Evolutionary conservation across 2,888 invertebrate genomes (phyloP).

Genomic region (Caenorhabditis sp.): DNA sequence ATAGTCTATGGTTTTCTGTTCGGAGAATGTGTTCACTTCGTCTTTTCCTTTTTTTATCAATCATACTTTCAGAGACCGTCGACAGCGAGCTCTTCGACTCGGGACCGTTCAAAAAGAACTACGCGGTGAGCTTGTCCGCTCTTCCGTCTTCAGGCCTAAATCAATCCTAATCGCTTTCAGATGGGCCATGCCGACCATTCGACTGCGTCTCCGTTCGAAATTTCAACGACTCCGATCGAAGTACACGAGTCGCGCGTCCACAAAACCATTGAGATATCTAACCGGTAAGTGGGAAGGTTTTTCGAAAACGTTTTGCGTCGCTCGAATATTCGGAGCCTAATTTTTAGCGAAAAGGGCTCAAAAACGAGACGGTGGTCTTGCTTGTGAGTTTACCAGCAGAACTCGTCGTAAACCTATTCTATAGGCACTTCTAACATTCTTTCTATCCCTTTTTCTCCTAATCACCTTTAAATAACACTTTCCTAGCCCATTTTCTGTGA

Average conservation of each 20-base stretch:
- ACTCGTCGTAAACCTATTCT: slow-evolving; percentile 22
- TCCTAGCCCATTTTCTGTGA: not conserved
- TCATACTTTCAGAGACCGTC: slow-evolving; percentile 68
- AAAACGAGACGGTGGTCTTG: slow-evolving; percentile 58
- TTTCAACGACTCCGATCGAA: slow-evolving; percentile 97
- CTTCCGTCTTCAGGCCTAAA: too few relatives aligned
- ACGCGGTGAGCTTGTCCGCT: slow-evolving; percentile 56
- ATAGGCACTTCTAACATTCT: slow-evolving; percentile 6
- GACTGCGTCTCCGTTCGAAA: slow-evolving; percentile 94
- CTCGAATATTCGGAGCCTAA: too few relatives aligned
- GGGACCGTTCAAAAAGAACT: slow-evolving; percentile 70
- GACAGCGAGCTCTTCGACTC: slow-evolving; percentile 76
- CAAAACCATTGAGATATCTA: slow-evolving; percentile 90
- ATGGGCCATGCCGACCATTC: slow-evolving; percentile 63
- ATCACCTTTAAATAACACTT: too few relatives aligned
- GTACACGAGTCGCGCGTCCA: slow-evolving; percentile 93
- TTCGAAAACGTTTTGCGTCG: too few relatives aligned
- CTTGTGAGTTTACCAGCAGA: slow-evolving; percentile 48
- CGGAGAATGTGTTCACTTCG: too few relatives aligned
- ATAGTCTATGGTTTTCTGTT: slow-evolving; percentile 16
- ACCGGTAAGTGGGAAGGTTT: too few relatives aligned
- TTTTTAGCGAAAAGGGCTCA: slow-evolving; percentile 46
- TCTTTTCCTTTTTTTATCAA: too few relatives aligned
- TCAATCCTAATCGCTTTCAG: too few relatives aligned
- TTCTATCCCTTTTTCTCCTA: not conserved